These are phyloP conservation scores for Myrmecophaga tridactyla DNA, from an alignment of 2,113 vertebrate species.

Conservation along the genomic window DNA sequence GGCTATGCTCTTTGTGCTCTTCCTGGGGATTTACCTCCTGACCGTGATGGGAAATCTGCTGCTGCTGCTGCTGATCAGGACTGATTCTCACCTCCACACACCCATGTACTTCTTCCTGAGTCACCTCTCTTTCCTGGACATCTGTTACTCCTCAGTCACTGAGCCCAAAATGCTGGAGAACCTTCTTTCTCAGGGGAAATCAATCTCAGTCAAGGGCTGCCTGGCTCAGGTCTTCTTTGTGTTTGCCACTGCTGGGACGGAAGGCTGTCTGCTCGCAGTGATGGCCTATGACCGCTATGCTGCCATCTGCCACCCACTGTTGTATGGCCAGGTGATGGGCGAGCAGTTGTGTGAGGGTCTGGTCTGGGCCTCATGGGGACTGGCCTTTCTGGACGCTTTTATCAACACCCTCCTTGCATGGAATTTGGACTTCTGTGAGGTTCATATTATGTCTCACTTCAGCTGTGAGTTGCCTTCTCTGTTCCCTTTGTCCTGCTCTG, in stretches of 20 bases:
- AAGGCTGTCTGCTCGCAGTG: background rate
- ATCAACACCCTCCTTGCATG: constrained; percentile 85
- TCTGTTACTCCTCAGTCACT: background rate
- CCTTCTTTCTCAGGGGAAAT: background rate
- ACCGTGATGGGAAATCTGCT: background rate
- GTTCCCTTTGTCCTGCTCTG: background rate
- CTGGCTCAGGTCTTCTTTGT: background rate
- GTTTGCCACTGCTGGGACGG: background rate
- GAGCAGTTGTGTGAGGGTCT: constrained; percentile 64
- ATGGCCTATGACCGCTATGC: too few relatives aligned
- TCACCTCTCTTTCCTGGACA: background rate
- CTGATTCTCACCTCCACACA: background rate
- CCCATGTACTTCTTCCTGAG: background rate
- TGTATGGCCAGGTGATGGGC: too few relatives aligned
- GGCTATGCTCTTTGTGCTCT: background rate
- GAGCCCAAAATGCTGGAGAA: background rate
- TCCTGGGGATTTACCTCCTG: background rate
- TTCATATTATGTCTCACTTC: constrained; percentile 81
- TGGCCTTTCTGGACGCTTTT: constrained; percentile 78
- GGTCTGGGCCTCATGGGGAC: constrained; percentile 66
- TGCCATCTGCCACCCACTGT: background rate
- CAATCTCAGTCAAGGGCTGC: background rate
- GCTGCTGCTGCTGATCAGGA: background rate
- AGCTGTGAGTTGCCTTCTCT: constrained; percentile 83
- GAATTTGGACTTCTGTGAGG: constrained; percentile 32